phyloP scores from a whole-genome alignment of 2,797 vertebrate genomes.

The Sphenopsis melanotis region DNA sequence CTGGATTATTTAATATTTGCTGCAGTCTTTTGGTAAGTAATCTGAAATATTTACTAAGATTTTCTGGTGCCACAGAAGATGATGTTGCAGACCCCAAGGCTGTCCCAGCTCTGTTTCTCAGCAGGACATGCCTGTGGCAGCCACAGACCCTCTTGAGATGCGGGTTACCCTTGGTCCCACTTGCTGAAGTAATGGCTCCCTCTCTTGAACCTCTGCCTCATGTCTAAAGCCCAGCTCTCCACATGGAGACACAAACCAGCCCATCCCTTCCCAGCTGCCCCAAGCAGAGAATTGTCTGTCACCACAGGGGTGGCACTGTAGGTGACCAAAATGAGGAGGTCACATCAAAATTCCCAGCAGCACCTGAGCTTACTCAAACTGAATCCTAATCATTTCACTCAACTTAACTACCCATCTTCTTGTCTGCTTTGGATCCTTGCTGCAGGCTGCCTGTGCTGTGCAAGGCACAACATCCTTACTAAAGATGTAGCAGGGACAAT shows the following conservation, averaged over 20 bases:
- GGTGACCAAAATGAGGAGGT: accelerated
- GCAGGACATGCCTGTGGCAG: not conserved
- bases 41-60: not conserved
- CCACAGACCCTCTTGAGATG: not conserved
- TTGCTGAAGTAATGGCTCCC: not conserved
- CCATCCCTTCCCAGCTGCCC: not conserved
- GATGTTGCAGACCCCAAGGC: not conserved
- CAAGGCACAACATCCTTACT: not conserved
- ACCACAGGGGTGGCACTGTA: not conserved
- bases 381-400: not conserved
- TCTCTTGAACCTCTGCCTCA: accelerated
- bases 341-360: not conserved
- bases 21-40: not conserved
- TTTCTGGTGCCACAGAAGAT: not conserved
- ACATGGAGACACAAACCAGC: not conserved
- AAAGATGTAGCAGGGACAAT: not conserved
- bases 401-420: not conserved
- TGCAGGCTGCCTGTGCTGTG: not conserved
- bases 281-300: not conserved
- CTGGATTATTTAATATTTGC: not conserved
- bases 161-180: not conserved
- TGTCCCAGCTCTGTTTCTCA: not conserved
- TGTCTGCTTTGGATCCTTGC: not conserved
- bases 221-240: not conserved
- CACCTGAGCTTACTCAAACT: not conserved